Percentiles rank a stretch among this genome's conserved stretches.
Evolutionary conservation across 1,140 invertebrate species (phyloP).

Genomic region (Meloidogyne chitwoodi): DNA sequence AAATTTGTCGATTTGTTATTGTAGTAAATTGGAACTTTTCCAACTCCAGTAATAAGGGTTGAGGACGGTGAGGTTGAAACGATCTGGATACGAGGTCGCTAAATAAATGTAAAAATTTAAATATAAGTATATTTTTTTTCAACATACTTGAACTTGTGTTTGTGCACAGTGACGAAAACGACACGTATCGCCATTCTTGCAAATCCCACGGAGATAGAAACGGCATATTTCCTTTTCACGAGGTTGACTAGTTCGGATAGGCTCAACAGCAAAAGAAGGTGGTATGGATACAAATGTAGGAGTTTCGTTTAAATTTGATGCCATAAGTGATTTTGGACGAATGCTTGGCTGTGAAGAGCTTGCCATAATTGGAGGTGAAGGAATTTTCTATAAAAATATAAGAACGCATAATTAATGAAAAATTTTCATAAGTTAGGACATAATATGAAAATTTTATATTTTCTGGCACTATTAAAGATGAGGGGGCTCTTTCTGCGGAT

Average conservation of each 20-base stretch:
- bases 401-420: too few species aligned
- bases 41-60: neutral
- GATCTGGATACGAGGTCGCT: neutral
- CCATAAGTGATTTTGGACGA: neutral
- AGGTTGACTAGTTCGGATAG: neutral
- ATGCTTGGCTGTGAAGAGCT: neutral
- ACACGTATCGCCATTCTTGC: constrained; percentile 18
- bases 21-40: neutral
- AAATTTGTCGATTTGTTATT: neutral
- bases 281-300: neutral
- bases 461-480: too few species aligned
- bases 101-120: neutral
- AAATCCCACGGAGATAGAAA: constrained; percentile 6
- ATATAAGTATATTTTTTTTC: neutral
- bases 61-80: neutral
- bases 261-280: neutral
- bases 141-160: neutral
- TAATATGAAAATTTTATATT: too few species aligned
- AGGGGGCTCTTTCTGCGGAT: too few species aligned
- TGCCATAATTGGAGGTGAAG: neutral
- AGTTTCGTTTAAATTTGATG: neutral
- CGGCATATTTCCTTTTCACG: constrained; percentile 7
- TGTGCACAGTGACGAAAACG: constrained; percentile 1
- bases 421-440: too few species aligned
- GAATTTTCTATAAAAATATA: neutral